These are phyloP conservation scores for Parthenolecanium corni DNA, from an alignment of 2,888 invertebrate species.

Conservation along the genomic window DNA sequence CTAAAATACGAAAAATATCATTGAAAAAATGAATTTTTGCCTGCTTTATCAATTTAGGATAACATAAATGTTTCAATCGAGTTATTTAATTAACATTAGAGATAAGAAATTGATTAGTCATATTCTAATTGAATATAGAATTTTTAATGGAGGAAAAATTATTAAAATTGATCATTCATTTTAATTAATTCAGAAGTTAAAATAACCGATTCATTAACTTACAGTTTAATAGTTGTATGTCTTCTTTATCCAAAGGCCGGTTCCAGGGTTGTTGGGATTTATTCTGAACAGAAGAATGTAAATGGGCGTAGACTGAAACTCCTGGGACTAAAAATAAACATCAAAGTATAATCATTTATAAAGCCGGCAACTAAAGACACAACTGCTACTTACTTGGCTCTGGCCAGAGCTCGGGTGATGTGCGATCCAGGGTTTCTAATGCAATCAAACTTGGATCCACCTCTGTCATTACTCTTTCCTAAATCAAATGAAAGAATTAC, in stretches of 20 bases:
- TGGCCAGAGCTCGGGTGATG: slow-evolving; percentile 95
- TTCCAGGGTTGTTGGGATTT: slow-evolving; percentile 31
- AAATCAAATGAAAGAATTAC: neutral
- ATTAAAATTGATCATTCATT: too few relatives aligned
- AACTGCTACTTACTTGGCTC: slow-evolving; percentile 51
- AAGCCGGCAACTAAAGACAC: neutral
- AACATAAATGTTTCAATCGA: too few relatives aligned
- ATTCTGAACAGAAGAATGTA: slow-evolving; percentile 28
- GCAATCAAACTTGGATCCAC: slow-evolving; percentile 29
- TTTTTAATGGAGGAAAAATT: too few relatives aligned
- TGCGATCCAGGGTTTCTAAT: slow-evolving; percentile 78
- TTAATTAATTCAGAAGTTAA: too few relatives aligned
- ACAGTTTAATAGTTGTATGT: slow-evolving; percentile 27
- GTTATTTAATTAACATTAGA: too few relatives aligned
- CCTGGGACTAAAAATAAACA: slow-evolving; percentile 63
- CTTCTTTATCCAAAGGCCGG: slow-evolving; percentile 30
- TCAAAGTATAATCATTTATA: slow-evolving; percentile 33
- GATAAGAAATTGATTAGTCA: too few relatives aligned
- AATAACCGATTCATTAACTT: too few relatives aligned
- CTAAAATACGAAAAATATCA: too few relatives aligned
- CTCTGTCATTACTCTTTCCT: slow-evolving; percentile 24
- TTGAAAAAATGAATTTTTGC: too few relatives aligned
- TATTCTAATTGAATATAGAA: too few relatives aligned
- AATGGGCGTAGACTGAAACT: slow-evolving; percentile 47
- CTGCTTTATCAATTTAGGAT: too few relatives aligned